A percentile compares a stretch with the other conserved stretches of the same genome.
phyloP scores from a whole-genome alignment of 1,140 invertebrate species.

The Lepidostoma basale region DNA sequence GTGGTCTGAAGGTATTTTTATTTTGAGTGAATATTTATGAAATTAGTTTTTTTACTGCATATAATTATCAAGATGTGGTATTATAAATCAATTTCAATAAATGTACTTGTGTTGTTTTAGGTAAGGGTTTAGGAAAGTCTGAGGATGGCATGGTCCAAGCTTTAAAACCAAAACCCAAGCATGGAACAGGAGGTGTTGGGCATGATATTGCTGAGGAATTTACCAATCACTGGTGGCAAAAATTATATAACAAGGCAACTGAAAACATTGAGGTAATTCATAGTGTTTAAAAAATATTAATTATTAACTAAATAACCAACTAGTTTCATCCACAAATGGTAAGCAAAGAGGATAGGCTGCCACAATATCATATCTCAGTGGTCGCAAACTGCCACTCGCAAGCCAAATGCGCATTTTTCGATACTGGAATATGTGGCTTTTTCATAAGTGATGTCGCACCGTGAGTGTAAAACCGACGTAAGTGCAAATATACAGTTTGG shows the following conservation, averaged over 20 bases:
- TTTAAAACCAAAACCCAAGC: constrained; percentile 78
- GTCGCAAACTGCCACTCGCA: not conserved
- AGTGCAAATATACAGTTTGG: no score
- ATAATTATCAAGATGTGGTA: not conserved
- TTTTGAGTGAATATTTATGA: not conserved
- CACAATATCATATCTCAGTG: no score
- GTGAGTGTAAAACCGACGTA: no score
- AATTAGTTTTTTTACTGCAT: not conserved
- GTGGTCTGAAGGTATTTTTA: constrained; percentile 36
- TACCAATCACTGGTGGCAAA: constrained; percentile 83
- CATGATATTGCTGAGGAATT: constrained; percentile 73
- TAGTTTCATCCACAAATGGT: not conserved
- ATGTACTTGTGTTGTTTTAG: constrained; percentile 59
- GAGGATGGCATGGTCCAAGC: constrained; percentile 76
- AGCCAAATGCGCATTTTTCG: not conserved
- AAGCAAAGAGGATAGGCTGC: no score
- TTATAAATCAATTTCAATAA: no score
- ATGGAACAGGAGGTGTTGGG: constrained; percentile 78
- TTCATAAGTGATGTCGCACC: no score
- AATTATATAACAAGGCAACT: constrained; percentile 75
- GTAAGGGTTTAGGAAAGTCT: constrained; percentile 80
- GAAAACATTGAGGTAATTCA: constrained; percentile 65
- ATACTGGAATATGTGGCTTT: not conserved
- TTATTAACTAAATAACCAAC: not conserved
- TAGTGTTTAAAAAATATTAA: not conserved